A percentile compares a stretch with the other conserved stretches of the same genome.
These are phyloP conservation scores for Phylloscopus trochilus DNA, from an alignment of 2,113 vertebrate species.

Conservation along the genomic window DNA sequence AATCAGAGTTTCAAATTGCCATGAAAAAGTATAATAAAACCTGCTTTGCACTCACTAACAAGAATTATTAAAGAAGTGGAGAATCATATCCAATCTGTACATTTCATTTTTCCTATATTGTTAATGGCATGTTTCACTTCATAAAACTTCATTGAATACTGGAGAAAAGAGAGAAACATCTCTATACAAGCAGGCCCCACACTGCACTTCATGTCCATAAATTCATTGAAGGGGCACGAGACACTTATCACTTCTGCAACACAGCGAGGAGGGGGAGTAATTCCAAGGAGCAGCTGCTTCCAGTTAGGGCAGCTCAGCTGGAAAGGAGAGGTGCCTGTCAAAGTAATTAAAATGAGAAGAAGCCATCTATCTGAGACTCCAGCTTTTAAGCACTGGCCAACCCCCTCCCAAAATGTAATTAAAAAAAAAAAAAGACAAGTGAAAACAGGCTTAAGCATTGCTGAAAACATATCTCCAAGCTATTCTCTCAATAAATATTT, in stretches of 20 bases:
- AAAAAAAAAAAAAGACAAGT: neutral
- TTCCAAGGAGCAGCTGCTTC: conserved; percentile 36
- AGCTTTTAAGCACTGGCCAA: conserved; percentile 32
- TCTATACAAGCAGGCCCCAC: neutral
- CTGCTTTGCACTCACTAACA: neutral
- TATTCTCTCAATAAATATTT: conserved; percentile 61
- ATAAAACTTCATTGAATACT: neutral
- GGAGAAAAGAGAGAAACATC: neutral
- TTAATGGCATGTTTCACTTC: neutral
- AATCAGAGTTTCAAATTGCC: neutral
- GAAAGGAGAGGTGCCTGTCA: conserved; percentile 23
- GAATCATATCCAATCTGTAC: neutral
- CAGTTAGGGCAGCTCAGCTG: conserved; percentile 24
- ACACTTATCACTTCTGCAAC: neutral
- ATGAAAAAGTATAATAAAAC: neutral
- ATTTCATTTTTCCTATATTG: neutral
- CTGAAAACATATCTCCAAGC: conserved; percentile 51
- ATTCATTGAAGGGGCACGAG: neutral
- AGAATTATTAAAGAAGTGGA: neutral
- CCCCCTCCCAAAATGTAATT: neutral
- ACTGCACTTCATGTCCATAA: neutral
- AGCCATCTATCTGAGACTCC: neutral
- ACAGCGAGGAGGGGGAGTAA: neutral
- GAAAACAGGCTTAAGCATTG: conserved; percentile 22
- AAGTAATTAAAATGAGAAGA: conserved; percentile 9